phyloP scores from a whole-genome alignment of 2,797 vertebrate genomes.

The Labroides dimidiatus region DNA sequence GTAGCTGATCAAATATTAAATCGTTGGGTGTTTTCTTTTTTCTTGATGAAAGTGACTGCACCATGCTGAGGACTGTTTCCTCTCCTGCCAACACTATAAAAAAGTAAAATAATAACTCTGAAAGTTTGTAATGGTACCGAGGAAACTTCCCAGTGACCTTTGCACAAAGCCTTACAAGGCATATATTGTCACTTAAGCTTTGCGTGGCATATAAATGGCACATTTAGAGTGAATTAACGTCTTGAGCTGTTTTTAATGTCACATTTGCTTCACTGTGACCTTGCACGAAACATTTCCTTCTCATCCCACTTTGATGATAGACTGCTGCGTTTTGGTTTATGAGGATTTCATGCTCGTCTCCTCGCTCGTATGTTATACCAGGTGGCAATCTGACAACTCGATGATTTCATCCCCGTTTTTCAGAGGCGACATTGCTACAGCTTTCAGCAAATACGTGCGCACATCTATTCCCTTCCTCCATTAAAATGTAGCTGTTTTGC shows the following conservation, averaged over 20 bases:
- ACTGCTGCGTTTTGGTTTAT: conserved; percentile 82
- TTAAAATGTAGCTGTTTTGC: conserved; percentile 59
- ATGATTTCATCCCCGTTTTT: conserved; percentile 72
- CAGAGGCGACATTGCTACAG: conserved; percentile 38
- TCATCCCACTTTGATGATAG: conserved; percentile 77
- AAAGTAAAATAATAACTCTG: conserved; percentile 39
- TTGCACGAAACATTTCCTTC: conserved; percentile 80
- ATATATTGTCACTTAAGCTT: conserved; percentile 78
- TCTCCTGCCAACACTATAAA: conserved; percentile 44
- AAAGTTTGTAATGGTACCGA: conserved; percentile 69
- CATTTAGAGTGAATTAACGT: conserved; percentile 83
- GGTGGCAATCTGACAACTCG: conserved; percentile 80
- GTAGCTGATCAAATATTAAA: conserved; percentile 55
- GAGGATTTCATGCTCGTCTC: conserved; percentile 80
- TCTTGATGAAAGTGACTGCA: conserved; percentile 27
- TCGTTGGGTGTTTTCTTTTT: conserved; percentile 13
- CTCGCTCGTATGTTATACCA: conserved; percentile 74
- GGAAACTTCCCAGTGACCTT: conserved; percentile 81
- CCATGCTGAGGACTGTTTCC: conserved; percentile 7
- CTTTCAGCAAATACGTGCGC: conserved; percentile 45
- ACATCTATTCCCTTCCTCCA: conserved; percentile 45
- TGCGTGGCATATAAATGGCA: conserved; percentile 78
- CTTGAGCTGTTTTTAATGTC: conserved; percentile 84
- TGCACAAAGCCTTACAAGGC: conserved; percentile 70
- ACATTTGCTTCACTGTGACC: conserved; percentile 82